A percentile compares a stretch with the other conserved stretches of the same genome.
These are phyloP conservation scores for Actinia tenebrosa DNA, from an alignment of 64 coral and sea anemone genomes.

Conservation along the genomic window DNA sequence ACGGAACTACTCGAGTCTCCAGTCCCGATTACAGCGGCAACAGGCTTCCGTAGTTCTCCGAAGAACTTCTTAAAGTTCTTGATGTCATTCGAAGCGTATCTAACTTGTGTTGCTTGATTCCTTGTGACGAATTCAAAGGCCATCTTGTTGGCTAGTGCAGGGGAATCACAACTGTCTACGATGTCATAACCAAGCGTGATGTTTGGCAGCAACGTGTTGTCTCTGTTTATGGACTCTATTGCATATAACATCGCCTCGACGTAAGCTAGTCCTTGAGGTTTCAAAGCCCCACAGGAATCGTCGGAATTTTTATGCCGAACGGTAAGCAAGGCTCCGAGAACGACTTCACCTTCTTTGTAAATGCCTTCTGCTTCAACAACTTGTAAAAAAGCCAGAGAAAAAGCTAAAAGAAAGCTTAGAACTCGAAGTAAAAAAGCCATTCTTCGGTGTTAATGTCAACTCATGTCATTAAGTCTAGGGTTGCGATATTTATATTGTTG, in stretches of 20 bases:
- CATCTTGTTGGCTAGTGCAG: slow-evolving; percentile 2
- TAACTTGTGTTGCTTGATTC: background rate
- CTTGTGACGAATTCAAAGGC: slow-evolving; percentile 37
- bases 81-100: background rate
- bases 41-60: background rate
- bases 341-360: slow-evolving; percentile 24
- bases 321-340: slow-evolving; percentile 21
- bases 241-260: slow-evolving; percentile 58
- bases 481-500: background rate
- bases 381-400: background rate
- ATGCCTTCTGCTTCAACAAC: slow-evolving; percentile 1
- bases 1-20: slow-evolving; percentile 29
- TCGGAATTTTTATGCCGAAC: slow-evolving; percentile 21
- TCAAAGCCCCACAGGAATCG: slow-evolving; percentile 29
- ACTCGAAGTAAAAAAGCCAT: background rate
- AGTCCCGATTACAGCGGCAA: slow-evolving; percentile 29
- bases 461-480: background rate
- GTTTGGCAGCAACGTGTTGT: slow-evolving; percentile 21
- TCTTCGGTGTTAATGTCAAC: background rate
- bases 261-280: slow-evolving; percentile 22
- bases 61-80: background rate
- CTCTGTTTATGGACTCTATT: slow-evolving; percentile 36
- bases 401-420: background rate
- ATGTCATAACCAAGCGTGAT: slow-evolving; percentile 55
- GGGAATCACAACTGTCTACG: slow-evolving; percentile 44